These are phyloP conservation scores for Otus sunia DNA, from an alignment of 2,113 vertebrate species.

Conservation along the genomic window DNA sequence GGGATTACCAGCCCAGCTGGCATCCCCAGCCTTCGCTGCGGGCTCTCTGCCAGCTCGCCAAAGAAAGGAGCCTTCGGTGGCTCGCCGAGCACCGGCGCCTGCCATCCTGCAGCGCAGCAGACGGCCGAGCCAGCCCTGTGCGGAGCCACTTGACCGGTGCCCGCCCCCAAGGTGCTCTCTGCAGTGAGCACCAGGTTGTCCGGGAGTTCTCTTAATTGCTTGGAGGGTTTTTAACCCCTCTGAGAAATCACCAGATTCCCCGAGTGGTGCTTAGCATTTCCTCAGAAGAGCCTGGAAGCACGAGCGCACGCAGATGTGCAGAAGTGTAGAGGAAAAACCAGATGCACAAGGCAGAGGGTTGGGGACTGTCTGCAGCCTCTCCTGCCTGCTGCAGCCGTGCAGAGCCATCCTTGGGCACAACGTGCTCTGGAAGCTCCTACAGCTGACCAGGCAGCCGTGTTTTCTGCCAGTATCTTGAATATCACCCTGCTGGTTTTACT, in stretches of 20 bases:
- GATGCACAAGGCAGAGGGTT: not conserved
- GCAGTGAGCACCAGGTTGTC: not conserved
- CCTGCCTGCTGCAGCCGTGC: not conserved
- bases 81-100: accelerated
- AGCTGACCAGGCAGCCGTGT: accelerated
- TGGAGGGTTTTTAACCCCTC: not conserved
- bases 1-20: not conserved
- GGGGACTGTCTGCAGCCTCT: not conserved
- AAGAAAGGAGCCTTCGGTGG: not conserved
- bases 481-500: not conserved
- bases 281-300: not conserved
- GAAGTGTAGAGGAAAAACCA: not conserved
- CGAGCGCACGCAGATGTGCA: accelerated
- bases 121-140: not conserved
- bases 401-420: accelerated
- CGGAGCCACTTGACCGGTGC: not conserved
- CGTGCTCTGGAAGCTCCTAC: accelerated
- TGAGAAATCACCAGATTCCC: not conserved
- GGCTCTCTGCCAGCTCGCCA: not conserved
- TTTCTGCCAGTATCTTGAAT: not conserved
- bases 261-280: not conserved
- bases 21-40: accelerated
- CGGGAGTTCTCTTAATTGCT: not conserved
- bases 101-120: not conserved
- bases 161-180: accelerated